phyloP scores from a whole-genome alignment of 1,140 invertebrate genomes.

The Diorhabda elongata region DNA sequence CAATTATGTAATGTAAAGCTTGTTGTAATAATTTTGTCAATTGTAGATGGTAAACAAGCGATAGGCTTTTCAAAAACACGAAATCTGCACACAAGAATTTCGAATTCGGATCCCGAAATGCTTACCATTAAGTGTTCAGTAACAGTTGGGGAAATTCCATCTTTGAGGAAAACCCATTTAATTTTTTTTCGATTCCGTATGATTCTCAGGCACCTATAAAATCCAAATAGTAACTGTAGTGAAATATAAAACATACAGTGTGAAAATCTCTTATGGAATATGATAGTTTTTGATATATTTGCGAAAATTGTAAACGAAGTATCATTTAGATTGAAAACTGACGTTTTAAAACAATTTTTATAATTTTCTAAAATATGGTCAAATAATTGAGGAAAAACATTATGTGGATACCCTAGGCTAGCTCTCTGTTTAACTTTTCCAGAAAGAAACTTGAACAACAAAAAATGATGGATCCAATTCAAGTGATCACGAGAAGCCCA shows the following conservation, averaged over 20 bases:
- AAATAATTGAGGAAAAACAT: too few species aligned
- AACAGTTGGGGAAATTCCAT: conserved; percentile 37
- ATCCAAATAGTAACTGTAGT: not conserved
- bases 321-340: not conserved
- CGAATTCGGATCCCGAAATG: conserved; percentile 35
- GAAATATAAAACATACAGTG: not conserved
- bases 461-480: too few species aligned
- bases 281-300: not conserved
- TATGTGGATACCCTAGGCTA: too few species aligned
- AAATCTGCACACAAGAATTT: not conserved
- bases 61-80: not conserved
- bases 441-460: too few species aligned
- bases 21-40: not conserved
- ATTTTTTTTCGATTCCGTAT: conserved; percentile 9
- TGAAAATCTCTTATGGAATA: not conserved
- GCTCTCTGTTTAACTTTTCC: too few species aligned
- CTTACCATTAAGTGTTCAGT: conserved; percentile 48
- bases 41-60: not conserved
- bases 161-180: not conserved
- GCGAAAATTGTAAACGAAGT: not conserved
- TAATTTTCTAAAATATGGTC: not conserved
- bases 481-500: too few species aligned
- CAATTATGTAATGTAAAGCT: not conserved
- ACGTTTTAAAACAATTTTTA: not conserved
- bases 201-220: not conserved